Percentiles rank a stretch among this genome's conserved stretches.
phyloP scores from a whole-genome alignment of 1,140 invertebrate species.

The Leptinotarsa undecemlineata region DNA sequence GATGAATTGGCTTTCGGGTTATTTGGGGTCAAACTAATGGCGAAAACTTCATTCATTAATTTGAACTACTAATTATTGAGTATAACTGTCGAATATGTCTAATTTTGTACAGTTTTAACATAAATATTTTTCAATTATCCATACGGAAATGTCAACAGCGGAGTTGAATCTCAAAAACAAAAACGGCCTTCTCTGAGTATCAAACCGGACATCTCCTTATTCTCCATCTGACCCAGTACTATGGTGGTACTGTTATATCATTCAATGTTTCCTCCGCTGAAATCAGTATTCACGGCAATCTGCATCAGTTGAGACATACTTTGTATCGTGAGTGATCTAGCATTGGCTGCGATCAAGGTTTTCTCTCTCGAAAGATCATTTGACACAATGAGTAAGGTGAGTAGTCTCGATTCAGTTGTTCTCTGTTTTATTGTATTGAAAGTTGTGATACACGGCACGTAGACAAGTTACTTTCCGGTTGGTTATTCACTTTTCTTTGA shows the following conservation, averaged over 20 bases:
- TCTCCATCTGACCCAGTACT: slow-evolving; percentile 12
- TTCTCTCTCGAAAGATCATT: not conserved
- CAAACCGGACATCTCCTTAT: not conserved
- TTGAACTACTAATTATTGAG: no score
- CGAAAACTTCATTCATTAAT: no score
- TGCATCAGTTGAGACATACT: slow-evolving; percentile 9
- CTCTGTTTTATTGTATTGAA: not conserved
- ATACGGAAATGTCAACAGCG: no score
- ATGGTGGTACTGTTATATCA: slow-evolving; percentile 21
- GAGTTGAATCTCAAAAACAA: no score
- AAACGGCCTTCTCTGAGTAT: not conserved
- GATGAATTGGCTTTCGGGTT: no score
- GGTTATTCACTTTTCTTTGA: not conserved
- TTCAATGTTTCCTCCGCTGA: slow-evolving; percentile 1
- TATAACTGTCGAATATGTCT: no score
- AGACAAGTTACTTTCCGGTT: not conserved
- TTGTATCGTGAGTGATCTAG: not conserved
- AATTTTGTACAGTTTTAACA: no score
- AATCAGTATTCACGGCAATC: slow-evolving; percentile 16
- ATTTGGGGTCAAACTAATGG: no score
- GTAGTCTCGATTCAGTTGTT: slow-evolving; percentile 5
- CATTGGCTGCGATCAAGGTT: slow-evolving; percentile 2
- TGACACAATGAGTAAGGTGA: not conserved
- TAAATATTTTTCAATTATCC: no score
- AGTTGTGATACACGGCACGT: not conserved